Conservation (phyloP, 2,797 vertebrate genomes). For the Microctenopoma steveboyesi region DNA sequence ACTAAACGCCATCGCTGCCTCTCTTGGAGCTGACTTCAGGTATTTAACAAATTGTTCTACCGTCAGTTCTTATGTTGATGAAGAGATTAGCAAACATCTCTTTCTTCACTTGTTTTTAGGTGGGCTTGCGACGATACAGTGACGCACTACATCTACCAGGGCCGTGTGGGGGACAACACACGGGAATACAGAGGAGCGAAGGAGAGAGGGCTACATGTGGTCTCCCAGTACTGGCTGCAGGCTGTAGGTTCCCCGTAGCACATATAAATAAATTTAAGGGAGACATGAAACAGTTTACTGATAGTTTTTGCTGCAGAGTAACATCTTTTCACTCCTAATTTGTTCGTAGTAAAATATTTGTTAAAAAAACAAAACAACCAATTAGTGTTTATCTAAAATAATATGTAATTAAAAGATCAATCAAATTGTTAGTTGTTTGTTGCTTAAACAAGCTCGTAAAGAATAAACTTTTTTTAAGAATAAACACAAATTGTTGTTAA, state of each 20-base stretch:
- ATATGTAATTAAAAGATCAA: no score
- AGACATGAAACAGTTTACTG: neutral
- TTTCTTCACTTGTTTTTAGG: conserved; percentile 68
- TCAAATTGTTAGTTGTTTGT: no score
- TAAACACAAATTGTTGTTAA: no score
- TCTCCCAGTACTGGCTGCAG: conserved; percentile 96
- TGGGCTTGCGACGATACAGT: conserved; percentile 96
- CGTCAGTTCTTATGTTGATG: neutral
- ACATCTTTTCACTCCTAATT: neutral
- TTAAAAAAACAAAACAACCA: no score
- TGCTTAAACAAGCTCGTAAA: no score
- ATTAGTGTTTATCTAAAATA: no score
- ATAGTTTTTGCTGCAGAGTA: neutral
- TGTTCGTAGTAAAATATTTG: neutral
- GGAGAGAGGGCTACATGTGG: conserved; percentile 90
- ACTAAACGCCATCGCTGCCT: conserved; percentile 91
- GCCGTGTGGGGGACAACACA: conserved; percentile 91
- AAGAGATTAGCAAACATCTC: neutral
- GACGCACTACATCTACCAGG: conserved; percentile 97
- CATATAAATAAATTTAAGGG: neutral
- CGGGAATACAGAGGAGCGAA: conserved; percentile 94
- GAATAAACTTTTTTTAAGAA: no score
- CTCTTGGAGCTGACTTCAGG: conserved; percentile 97
- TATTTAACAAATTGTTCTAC: conserved; percentile 52
- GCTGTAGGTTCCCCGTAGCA: conserved; percentile 81